These are phyloP conservation scores for Capreolus pygargus DNA, from an alignment of 2,113 vertebrate species.

Conservation along the genomic window DNA sequence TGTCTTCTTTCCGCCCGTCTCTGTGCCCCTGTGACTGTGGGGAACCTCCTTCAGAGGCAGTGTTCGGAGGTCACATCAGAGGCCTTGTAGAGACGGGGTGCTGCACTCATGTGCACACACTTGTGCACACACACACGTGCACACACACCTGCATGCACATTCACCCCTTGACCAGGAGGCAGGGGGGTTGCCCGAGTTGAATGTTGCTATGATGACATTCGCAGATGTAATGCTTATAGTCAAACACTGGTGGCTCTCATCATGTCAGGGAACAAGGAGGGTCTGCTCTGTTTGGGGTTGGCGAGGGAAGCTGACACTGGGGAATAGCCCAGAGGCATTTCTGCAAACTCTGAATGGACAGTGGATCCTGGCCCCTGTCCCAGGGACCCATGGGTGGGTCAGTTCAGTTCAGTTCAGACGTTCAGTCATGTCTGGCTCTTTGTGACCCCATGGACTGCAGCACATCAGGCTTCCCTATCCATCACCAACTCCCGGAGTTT, in stretches of 20 bases:
- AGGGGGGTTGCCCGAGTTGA: background rate
- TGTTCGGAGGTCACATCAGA: background rate
- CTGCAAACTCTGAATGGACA: background rate
- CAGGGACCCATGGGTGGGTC: too few species aligned
- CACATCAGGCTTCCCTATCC: too few species aligned
- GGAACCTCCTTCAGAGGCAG: background rate
- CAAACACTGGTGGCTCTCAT: fast-evolving
- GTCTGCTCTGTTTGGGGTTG: background rate
- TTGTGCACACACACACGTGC: too few species aligned
- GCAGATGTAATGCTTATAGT: background rate
- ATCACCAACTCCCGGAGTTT: too few species aligned
- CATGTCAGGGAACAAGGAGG: background rate
- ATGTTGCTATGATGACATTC: background rate
- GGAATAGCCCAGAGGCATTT: background rate
- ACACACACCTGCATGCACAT: too few species aligned
- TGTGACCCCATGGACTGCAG: too few species aligned
- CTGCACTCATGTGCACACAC: too few species aligned
- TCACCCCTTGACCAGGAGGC: too few species aligned
- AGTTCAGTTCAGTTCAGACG: too few species aligned
- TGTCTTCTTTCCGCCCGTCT: background rate
- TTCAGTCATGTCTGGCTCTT: too few species aligned
- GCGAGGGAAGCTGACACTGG: too few species aligned
- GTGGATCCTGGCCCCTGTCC: background rate
- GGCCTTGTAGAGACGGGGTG: too few species aligned
- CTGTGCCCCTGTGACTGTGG: background rate